Evolutionary conservation across 2,113 vertebrate species (phyloP).

Genomic region (Vidua chalybeata): DNA sequence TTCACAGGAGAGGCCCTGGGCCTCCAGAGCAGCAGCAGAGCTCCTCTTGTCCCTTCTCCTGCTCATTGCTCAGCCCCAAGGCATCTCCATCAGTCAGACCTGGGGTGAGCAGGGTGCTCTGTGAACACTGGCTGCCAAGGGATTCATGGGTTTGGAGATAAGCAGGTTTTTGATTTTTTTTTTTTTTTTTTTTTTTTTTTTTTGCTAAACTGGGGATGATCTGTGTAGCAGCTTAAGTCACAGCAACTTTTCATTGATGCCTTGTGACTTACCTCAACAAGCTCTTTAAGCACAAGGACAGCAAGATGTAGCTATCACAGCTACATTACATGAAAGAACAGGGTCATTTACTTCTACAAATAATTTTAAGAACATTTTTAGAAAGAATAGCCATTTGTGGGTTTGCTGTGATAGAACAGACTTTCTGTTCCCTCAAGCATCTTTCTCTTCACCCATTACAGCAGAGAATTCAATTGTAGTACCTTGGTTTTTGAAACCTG

Average conservation of each 20-base stretch:
- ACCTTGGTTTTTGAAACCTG: neutral
- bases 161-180: neutral
- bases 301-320: neutral
- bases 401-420: neutral
- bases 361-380: neutral
- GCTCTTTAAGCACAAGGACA: neutral
- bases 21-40: too few relatives aligned
- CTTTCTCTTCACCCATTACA: neutral
- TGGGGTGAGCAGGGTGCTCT: rapidly evolving
- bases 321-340: neutral
- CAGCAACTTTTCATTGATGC: neutral
- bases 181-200: neutral
- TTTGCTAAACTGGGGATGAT: neutral
- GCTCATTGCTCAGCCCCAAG: neutral
- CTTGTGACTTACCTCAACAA: neutral
- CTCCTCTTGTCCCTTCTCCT: neutral
- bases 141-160: neutral
- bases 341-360: neutral
- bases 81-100: neutral
- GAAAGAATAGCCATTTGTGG: neutral
- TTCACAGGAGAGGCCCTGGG: neutral
- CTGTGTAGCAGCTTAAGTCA: neutral
- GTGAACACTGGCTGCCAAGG: neutral
- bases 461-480: neutral
- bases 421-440: neutral